phyloP scores from a whole-genome alignment of 92 coral and sea anemone genomes.

The Plumapathes pennacea region DNA sequence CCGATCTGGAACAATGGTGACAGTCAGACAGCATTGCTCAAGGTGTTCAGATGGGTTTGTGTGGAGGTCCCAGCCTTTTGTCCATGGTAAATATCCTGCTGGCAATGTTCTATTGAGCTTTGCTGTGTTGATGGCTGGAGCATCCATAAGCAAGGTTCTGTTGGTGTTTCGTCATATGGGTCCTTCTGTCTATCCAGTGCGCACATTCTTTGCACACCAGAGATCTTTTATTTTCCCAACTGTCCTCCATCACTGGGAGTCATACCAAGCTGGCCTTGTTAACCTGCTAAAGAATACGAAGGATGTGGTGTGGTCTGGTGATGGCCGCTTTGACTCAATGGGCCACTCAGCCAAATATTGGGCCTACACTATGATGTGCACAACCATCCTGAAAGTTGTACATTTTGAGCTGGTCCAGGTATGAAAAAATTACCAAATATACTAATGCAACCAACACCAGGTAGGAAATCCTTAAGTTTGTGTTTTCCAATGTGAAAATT shows the following conservation, averaged over 20 bases:
- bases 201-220: not conserved
- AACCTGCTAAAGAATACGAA: no score
- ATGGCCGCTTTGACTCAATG: no score
- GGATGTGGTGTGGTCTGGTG: no score
- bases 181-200: slow-evolving; percentile 9
- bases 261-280: not conserved
- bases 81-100: slow-evolving; percentile 41
- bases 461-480: no score
- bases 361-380: no score
- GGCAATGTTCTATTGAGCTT: slow-evolving; percentile 47
- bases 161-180: slow-evolving; percentile 51
- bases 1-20: slow-evolving; percentile 62
- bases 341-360: no score
- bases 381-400: no score
- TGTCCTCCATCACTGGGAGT: not conserved
- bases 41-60: slow-evolving; percentile 20
- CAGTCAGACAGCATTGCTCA: slow-evolving; percentile 43
- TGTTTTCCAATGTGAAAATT: no score
- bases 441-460: no score
- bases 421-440: no score
- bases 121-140: slow-evolving; percentile 46
- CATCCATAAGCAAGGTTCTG: slow-evolving; percentile 31
- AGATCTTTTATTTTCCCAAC: not conserved
- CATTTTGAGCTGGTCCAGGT: no score
- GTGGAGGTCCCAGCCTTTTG: slow-evolving; percentile 44